Conservation (phyloP, 2,888 invertebrate genomes). For the Hypercompe scribonia region DNA sequence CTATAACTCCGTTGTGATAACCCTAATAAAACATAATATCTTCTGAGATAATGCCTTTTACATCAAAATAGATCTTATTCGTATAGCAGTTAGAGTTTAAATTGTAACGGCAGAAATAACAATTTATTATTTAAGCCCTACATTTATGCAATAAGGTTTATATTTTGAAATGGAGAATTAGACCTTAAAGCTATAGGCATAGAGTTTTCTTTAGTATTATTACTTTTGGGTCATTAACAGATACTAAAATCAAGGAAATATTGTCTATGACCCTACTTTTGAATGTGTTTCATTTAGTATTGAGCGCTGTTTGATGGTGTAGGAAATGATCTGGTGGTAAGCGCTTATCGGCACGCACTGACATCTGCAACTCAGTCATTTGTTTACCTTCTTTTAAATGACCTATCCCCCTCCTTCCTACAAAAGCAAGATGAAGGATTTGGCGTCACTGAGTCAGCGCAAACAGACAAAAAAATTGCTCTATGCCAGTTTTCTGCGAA, state of each 20-base stretch:
- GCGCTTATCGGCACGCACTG: no score
- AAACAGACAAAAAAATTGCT: no score
- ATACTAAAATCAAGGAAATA: not conserved
- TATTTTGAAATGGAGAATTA: not conserved
- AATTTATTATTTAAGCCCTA: conserved; percentile 19
- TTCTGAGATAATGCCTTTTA: conserved; percentile 17
- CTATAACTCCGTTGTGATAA: conserved; percentile 20
- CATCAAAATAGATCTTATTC: not conserved
- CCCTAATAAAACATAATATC: conserved; percentile 24
- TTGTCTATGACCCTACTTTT: not conserved
- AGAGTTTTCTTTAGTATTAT: not conserved
- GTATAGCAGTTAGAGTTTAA: not conserved
- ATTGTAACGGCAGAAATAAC: conserved; percentile 2
- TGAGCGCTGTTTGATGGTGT: no score
- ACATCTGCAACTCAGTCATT: no score
- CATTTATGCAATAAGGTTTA: not conserved
- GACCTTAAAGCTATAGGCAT: not conserved
- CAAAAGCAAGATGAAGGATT: no score
- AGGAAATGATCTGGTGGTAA: no score
- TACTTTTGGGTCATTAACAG: not conserved
- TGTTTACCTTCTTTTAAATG: no score
- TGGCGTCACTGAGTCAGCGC: no score
- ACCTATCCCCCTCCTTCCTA: no score
- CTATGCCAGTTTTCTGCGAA: no score
- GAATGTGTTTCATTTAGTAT: not conserved